phyloP scores from a whole-genome alignment of 2,797 vertebrate species.

The Parauchenoglanis ngamensis region DNA sequence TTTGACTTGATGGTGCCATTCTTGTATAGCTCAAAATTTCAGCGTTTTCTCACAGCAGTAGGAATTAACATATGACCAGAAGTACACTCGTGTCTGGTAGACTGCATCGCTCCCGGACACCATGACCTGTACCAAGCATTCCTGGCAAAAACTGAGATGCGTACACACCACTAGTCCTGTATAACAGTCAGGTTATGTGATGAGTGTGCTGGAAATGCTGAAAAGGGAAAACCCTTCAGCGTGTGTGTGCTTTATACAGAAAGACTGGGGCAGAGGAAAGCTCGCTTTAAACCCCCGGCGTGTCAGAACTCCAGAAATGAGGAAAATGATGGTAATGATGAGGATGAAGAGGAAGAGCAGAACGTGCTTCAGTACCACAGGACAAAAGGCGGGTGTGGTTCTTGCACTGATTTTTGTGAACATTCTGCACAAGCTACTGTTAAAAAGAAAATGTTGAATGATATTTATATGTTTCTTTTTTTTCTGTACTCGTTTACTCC shows the following conservation, averaged over 20 bases:
- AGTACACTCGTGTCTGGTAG: too few relatives aligned
- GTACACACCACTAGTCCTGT: neutral
- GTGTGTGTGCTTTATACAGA: slow-evolving; percentile 36
- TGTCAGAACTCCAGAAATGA: slow-evolving; percentile 60
- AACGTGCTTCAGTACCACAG: slow-evolving; percentile 59
- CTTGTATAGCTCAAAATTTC: neutral
- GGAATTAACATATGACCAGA: too few relatives aligned
- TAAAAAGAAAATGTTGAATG: neutral
- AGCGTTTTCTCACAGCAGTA: too few relatives aligned
- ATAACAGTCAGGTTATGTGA: neutral
- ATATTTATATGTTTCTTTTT: neutral
- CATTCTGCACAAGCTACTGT: neutral
- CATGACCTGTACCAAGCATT: too few relatives aligned
- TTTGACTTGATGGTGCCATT: too few relatives aligned
- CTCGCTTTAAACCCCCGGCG: slow-evolving; percentile 48
- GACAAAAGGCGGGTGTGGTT: slow-evolving; percentile 62
- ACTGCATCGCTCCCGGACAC: too few relatives aligned
- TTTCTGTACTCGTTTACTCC: neutral
- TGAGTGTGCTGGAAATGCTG: neutral
- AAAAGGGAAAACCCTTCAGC: neutral
- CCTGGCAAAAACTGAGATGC: too few relatives aligned
- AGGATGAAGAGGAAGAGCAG: slow-evolving; percentile 53
- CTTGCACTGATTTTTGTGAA: neutral
- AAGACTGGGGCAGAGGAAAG: slow-evolving; percentile 66
- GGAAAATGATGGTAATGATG: slow-evolving; percentile 58